Conservation (phyloP, 2,888 invertebrate genomes). For the Eilema caniola region DNA sequence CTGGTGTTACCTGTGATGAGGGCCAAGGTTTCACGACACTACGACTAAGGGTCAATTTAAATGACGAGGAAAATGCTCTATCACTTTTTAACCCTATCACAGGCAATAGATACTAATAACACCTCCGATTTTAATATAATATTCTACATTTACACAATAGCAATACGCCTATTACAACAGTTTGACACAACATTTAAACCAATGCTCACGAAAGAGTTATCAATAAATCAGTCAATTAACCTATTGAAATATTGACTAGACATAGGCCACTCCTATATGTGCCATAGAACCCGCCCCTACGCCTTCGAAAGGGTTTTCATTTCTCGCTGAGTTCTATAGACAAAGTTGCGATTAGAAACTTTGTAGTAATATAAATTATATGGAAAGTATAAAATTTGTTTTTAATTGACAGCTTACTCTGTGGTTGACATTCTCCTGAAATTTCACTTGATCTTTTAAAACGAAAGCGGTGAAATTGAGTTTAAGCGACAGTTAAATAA, state of each 20-base stretch:
- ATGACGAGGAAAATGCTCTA: too few relatives aligned
- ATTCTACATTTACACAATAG: too few relatives aligned
- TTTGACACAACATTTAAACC: too few relatives aligned
- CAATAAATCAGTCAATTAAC: too few relatives aligned
- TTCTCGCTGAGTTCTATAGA: neutral
- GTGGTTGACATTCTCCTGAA: conserved; percentile 28
- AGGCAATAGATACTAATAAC: too few relatives aligned
- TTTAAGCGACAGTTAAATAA: conserved; percentile 17
- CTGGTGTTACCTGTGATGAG: neutral
- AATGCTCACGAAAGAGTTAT: too few relatives aligned
- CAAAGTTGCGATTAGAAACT: neutral
- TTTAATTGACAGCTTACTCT: neutral
- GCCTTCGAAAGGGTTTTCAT: neutral
- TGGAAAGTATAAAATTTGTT: neutral
- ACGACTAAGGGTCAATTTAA: neutral
- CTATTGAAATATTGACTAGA: too few relatives aligned
- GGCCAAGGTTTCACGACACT: conserved; percentile 12
- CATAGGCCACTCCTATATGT: too few relatives aligned
- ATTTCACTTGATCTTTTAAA: conserved; percentile 35
- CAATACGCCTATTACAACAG: too few relatives aligned
- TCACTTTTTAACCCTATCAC: too few relatives aligned
- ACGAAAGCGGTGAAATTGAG: conserved; percentile 28
- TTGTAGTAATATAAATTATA: neutral
- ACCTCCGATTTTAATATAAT: too few relatives aligned
- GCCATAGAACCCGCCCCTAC: too few relatives aligned